Conservation (phyloP, 92 coral and sea anemone genomes). For the Meandrina meandrites region DNA sequence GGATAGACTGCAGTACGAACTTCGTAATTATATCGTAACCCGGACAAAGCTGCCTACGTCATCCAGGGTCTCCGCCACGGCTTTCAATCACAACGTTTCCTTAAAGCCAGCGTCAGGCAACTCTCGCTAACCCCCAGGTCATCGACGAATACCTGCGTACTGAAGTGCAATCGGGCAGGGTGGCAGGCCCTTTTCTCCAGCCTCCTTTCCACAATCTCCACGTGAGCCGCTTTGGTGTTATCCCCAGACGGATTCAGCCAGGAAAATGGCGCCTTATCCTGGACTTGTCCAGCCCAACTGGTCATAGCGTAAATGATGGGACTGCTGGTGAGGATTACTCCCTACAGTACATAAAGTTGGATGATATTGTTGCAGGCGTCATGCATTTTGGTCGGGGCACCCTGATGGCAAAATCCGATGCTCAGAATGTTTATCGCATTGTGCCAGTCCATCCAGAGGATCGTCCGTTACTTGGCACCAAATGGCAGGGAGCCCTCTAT, state of each 20-base stretch:
- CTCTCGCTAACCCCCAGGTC: slow-evolving; percentile 9
- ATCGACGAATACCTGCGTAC: slow-evolving; percentile 1
- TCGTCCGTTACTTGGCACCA: too few relatives aligned
- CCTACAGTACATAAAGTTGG: too few relatives aligned
- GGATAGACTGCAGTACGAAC: not conserved
- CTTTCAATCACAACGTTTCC: too few relatives aligned
- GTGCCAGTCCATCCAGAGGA: too few relatives aligned
- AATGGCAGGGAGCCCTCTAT: not conserved
- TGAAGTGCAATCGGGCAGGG: slow-evolving; percentile 2
- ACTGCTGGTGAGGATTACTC: too few relatives aligned
- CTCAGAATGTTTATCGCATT: too few relatives aligned
- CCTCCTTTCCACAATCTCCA: not conserved
- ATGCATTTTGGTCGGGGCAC: too few relatives aligned
- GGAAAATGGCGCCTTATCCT: slow-evolving; percentile 15
- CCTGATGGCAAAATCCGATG: too few relatives aligned
- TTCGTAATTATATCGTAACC: not conserved
- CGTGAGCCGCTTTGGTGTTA: not conserved
- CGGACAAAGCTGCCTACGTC: not conserved
- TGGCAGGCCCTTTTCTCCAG: too few relatives aligned
- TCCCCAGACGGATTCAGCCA: not conserved
- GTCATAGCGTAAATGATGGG: not conserved
- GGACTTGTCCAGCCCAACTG: slow-evolving; percentile 13
- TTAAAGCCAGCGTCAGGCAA: slow-evolving; percentile 4
- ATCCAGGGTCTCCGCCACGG: too few relatives aligned
- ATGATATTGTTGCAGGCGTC: too few relatives aligned